Evolutionary conservation across 2,888 invertebrate genomes (phyloP).

Genomic region (Pseudococcus longispinus): DNA sequence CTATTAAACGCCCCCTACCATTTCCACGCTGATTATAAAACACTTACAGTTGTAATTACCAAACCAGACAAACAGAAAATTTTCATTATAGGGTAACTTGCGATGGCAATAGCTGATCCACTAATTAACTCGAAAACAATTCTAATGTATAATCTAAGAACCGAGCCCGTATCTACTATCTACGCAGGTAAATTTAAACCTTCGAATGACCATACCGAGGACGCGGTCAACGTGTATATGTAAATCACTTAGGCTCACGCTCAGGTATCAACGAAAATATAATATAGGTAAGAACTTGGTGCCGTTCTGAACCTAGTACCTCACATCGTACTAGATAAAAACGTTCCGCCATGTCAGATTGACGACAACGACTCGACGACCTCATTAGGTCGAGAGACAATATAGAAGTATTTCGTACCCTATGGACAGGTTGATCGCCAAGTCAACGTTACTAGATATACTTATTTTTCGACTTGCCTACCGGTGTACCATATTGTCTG

Average conservation of each 20-base stretch:
- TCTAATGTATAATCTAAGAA: too few species aligned
- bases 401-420: not conserved
- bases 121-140: too few species aligned
- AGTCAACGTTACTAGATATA: not conserved
- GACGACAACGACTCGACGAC: constrained; percentile 13
- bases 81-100: too few species aligned
- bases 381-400: constrained; percentile 22
- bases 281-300: not conserved
- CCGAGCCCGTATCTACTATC: not conserved
- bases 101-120: too few species aligned
- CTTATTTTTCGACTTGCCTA: not conserved
- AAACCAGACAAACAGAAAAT: too few species aligned
- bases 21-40: too few species aligned
- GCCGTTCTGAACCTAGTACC: not conserved
- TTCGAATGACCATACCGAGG: constrained; percentile 6
- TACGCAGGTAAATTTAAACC: constrained; percentile 8
- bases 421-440: constrained; percentile 7
- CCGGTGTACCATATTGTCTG: not conserved
- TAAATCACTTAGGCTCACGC: not conserved
- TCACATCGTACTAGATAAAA: not conserved
- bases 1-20: too few species aligned
- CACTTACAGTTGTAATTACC: too few species aligned
- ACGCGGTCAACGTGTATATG: not conserved
- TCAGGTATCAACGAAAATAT: not conserved
- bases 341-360: constrained; percentile 28